Evolutionary conservation across 1,140 invertebrate species (phyloP).

Genomic region (Gyrodactylus bullatarudis): DNA sequence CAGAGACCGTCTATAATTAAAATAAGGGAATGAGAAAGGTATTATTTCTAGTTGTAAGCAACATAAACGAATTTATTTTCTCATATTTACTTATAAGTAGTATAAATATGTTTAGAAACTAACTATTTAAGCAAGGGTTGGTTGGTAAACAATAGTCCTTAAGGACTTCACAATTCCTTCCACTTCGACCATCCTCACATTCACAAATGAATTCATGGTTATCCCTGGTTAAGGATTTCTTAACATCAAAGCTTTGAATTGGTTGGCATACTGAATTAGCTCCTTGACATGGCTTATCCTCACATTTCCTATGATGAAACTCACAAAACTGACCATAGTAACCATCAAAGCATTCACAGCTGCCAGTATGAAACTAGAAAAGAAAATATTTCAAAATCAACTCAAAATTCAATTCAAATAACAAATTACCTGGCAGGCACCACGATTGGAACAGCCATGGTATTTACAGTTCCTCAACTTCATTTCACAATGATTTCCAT

Average conservation of each 20-base stretch:
- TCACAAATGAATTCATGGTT: not conserved
- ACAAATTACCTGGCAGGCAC: not conserved
- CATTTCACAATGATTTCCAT: not conserved
- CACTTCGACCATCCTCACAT: not conserved
- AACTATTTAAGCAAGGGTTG: not conserved
- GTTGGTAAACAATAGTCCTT: not conserved
- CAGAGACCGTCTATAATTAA: not conserved
- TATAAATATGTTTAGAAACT: not conserved
- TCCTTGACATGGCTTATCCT: not conserved
- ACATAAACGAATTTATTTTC: too few relatives aligned
- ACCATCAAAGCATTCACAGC: not conserved
- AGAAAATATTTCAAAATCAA: not conserved
- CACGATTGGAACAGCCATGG: not conserved
- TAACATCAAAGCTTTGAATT: not conserved
- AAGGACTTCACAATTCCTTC: not conserved
- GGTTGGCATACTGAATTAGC: not conserved
- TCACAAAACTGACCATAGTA: not conserved
- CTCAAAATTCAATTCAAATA: not conserved
- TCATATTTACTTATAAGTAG: not conserved
- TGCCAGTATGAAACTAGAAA: not conserved
- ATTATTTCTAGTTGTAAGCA: too few relatives aligned
- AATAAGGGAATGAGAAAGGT: not conserved
- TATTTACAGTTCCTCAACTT: not conserved
- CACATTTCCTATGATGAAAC: not conserved
- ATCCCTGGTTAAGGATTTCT: not conserved